Percentiles rank a stretch among this genome's conserved stretches.
Conservation (phyloP, 2,888 invertebrate species). For the Phlogophora meticulosa region DNA sequence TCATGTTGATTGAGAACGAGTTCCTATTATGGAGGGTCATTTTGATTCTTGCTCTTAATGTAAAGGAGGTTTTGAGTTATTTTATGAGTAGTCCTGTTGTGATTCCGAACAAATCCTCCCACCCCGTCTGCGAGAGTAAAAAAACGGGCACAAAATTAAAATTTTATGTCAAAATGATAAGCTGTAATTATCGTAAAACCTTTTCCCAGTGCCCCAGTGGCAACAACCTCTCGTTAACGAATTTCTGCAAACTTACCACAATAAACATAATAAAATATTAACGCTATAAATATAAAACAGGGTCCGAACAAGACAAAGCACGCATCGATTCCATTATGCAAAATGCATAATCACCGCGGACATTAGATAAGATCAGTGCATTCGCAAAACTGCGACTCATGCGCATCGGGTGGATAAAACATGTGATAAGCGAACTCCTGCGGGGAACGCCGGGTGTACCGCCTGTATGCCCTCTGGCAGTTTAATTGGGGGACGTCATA, state of each 20-base stretch:
- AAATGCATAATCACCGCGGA: conserved; percentile 83
- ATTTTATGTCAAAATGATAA: conserved; percentile 44
- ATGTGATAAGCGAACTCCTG: conserved; percentile 70
- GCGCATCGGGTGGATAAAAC: conserved; percentile 58
- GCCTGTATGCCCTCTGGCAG: conserved; percentile 70
- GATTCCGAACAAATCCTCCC: not conserved
- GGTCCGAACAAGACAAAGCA: conserved; percentile 58
- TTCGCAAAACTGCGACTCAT: conserved; percentile 69
- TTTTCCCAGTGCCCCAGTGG: conserved; percentile 42
- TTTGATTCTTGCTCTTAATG: conserved; percentile 1
- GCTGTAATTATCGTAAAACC: conserved; percentile 54
- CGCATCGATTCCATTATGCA: conserved; percentile 66
- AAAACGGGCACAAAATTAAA: conserved; percentile 5
- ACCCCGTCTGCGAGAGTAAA: conserved; percentile 1
- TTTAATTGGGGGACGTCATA: conserved; percentile 80
- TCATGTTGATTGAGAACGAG: conserved; percentile 46
- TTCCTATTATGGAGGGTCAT: conserved; percentile 15
- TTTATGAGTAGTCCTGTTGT: conserved; percentile 1
- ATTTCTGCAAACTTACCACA: conserved; percentile 38
- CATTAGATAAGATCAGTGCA: conserved; percentile 81
- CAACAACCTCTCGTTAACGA: conserved; percentile 58
- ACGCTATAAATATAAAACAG: conserved; percentile 57
- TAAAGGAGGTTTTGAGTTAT: conserved; percentile 9
- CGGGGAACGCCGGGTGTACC: conserved; percentile 66
- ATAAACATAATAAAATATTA: conserved; percentile 51